phyloP scores from a whole-genome alignment of 2,888 invertebrate species.

The Neoaliturus tenellus region DNA sequence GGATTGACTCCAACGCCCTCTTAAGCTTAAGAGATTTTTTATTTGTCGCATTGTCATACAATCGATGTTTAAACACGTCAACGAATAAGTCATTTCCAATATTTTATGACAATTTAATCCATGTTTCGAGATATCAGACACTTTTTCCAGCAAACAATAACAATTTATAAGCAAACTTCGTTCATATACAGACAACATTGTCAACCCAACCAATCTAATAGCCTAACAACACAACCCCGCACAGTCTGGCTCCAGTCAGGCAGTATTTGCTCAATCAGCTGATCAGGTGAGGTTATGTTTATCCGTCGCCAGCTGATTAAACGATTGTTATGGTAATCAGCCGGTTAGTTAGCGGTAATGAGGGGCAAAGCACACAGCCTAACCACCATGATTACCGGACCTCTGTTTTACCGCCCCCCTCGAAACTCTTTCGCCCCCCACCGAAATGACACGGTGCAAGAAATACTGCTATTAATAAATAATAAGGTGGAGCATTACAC shows the following conservation, averaged over 20 bases:
- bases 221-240: too few relatives aligned
- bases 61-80: too few relatives aligned
- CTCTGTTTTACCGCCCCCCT: not conserved
- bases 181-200: too few relatives aligned
- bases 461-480: conserved; percentile 55
- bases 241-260: not conserved
- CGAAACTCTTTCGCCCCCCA: not conserved
- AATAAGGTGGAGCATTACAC: conserved; percentile 51
- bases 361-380: conserved; percentile 20
- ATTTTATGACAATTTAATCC: too few relatives aligned
- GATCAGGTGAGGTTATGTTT: conserved; percentile 42
- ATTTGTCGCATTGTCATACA: too few relatives aligned
- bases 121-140: too few relatives aligned
- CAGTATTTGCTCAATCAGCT: not conserved
- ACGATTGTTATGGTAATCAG: conserved; percentile 45
- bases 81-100: too few relatives aligned
- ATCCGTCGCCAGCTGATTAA: conserved; percentile 33
- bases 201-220: too few relatives aligned
- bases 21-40: too few relatives aligned
- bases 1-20: too few relatives aligned
- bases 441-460: conserved; percentile 53
- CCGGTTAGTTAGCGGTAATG: conserved; percentile 43
- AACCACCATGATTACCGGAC: not conserved
- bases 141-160: too few relatives aligned
- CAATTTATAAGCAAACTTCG: too few relatives aligned